Conservation (phyloP, 2,797 vertebrate species). For the Gorsachius magnificus region DNA sequence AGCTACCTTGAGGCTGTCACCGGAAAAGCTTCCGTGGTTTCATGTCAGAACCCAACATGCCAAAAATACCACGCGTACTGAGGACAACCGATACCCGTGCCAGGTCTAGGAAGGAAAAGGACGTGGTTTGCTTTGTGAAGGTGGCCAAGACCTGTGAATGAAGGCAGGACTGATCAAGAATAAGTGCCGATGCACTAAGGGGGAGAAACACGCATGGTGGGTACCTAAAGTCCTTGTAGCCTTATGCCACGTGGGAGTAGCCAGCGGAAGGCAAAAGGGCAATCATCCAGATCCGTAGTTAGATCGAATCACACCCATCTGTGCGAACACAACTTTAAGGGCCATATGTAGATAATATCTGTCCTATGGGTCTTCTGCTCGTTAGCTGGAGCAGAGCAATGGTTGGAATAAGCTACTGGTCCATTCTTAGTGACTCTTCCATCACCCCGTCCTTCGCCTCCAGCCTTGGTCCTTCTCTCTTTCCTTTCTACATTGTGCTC, state of each 20-base stretch:
- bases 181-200: not conserved
- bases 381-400: fast-evolving
- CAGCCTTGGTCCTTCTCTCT: not conserved
- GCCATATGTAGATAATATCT: not conserved
- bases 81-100: not conserved
- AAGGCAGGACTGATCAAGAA: not conserved
- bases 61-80: not conserved
- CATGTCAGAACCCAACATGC: not conserved
- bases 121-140: not conserved
- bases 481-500: not conserved
- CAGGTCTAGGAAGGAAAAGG: not conserved
- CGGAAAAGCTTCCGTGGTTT: not conserved
- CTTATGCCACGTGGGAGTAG: not conserved
- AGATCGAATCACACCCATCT: not conserved
- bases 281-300: not conserved
- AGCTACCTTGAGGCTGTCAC: not conserved
- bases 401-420: not conserved
- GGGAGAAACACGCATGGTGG: not conserved
- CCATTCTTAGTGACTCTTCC: not conserved
- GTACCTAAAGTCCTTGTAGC: not conserved
- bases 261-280: not conserved
- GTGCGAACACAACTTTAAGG: not conserved
- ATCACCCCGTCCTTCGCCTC: not conserved
- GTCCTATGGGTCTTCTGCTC: not conserved
- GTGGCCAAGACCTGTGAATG: not conserved